phyloP scores from a whole-genome alignment of 2,113 vertebrate genomes.

The Taurulus bubalis region DNA sequence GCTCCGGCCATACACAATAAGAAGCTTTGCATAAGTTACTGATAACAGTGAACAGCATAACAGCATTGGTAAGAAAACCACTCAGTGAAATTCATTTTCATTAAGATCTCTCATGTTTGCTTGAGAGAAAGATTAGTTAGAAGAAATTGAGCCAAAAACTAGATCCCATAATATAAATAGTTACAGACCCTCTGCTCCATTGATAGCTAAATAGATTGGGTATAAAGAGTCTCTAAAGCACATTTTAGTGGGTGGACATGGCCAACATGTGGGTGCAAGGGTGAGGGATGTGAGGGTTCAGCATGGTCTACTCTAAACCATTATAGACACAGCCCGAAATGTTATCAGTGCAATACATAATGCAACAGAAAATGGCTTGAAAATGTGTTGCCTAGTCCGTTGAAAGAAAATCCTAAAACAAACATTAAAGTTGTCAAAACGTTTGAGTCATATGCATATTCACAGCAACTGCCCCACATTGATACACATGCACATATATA shows the following conservation, averaged over 20 bases:
- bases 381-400: not conserved
- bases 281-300: not conserved
- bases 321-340: too few species aligned
- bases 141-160: not conserved
- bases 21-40: not conserved
- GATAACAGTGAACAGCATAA: slow-evolving; percentile 18
- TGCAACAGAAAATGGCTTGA: not conserved
- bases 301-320: too few species aligned
- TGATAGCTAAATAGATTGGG: not conserved
- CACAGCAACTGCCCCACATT: not conserved
- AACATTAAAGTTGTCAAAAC: not conserved
- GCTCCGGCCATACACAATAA: not conserved
- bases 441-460: not conserved
- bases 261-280: not conserved
- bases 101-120: not conserved
- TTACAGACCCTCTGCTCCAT: not conserved
- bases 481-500: too few species aligned
- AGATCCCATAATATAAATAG: not conserved
- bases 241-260: not conserved
- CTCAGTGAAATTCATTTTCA: not conserved
- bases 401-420: not conserved
- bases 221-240: not conserved
- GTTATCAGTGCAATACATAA: not conserved
- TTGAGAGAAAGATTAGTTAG: not conserved
- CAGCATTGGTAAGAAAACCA: slow-evolving; percentile 2